Conservation (phyloP, 2,888 invertebrate genomes). For the Crioceris asparagi region DNA sequence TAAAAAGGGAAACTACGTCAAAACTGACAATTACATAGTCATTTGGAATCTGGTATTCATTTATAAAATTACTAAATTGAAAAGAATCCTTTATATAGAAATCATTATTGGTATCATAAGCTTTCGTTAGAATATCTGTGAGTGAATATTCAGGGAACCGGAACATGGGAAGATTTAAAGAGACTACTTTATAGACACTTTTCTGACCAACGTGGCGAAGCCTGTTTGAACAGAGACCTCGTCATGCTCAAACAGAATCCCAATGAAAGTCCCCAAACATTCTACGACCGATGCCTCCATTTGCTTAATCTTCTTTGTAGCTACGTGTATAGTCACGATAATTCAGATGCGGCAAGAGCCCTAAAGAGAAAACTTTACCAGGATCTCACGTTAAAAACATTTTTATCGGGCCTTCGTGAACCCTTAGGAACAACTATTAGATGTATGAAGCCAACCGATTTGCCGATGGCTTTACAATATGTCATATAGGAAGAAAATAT, state of each 20-base stretch:
- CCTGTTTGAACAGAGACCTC: slow-evolving; percentile 15
- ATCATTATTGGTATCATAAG: too few relatives aligned
- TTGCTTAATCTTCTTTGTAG: slow-evolving; percentile 11
- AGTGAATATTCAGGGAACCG: slow-evolving; percentile 10
- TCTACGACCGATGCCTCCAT: slow-evolving; percentile 11
- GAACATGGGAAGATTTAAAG: slow-evolving; percentile 7
- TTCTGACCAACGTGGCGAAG: slow-evolving; percentile 15
- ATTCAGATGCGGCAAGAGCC: not conserved
- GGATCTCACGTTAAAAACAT: slow-evolving; percentile 7
- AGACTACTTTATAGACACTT: slow-evolving; percentile 9
- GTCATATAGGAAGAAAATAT: slow-evolving; percentile 6
- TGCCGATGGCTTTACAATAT: slow-evolving; percentile 6
- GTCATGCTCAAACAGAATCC: slow-evolving; percentile 12
- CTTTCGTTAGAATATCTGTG: too few relatives aligned
- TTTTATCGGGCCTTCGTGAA: slow-evolving; percentile 7
- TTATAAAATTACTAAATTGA: too few relatives aligned
- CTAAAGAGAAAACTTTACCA: slow-evolving; percentile 8
- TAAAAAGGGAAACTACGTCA: too few relatives aligned
- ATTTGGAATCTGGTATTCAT: too few relatives aligned
- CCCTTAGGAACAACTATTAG: slow-evolving; percentile 8
- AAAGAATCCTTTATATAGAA: too few relatives aligned
- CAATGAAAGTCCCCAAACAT: slow-evolving; percentile 15
- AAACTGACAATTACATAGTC: too few relatives aligned
- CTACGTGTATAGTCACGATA: slow-evolving; percentile 9
- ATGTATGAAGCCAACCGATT: slow-evolving; percentile 7